A percentile compares a stretch with the other conserved stretches of the same genome.
Evolutionary conservation across 2,888 invertebrate genomes (phyloP).

Genomic region (Tridacna gigas): DNA sequence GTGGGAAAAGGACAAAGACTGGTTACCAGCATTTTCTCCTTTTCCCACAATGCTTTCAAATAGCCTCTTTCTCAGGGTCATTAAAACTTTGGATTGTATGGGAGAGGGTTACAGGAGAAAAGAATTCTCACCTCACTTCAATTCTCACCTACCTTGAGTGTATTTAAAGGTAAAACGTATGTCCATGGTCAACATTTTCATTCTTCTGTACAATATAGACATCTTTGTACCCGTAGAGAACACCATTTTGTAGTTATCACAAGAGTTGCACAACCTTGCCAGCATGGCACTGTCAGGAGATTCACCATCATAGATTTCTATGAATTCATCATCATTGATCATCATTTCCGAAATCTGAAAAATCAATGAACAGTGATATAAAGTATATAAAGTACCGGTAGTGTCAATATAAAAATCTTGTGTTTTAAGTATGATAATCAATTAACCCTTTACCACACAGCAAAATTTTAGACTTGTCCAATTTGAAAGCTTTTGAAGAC

Average conservation of each 20-base stretch:
- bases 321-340: conserved; percentile 61
- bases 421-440: no score
- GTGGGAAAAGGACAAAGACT: neutral
- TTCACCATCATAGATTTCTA: conserved; percentile 72
- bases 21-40: neutral
- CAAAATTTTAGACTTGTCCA: no score
- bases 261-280: conserved; percentile 50
- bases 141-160: conserved; percentile 73
- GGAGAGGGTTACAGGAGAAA: conserved; percentile 2
- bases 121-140: neutral
- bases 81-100: no score
- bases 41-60: neutral
- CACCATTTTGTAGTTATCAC: conserved; percentile 45
- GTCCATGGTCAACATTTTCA: conserved; percentile 45
- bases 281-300: conserved; percentile 48
- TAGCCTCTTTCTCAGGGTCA: no score
- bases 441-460: no score
- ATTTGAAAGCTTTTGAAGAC: no score
- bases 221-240: conserved; percentile 70
- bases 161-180: conserved; percentile 54
- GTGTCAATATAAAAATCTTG: no score
- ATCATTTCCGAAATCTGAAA: conserved; percentile 46
- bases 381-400: no score
- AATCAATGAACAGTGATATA: neutral
- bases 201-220: conserved; percentile 67